Percentiles rank a stretch among this genome's conserved stretches.
Evolutionary conservation across 2,113 vertebrate genomes (phyloP).

Genomic region (Martes martes): DNA sequence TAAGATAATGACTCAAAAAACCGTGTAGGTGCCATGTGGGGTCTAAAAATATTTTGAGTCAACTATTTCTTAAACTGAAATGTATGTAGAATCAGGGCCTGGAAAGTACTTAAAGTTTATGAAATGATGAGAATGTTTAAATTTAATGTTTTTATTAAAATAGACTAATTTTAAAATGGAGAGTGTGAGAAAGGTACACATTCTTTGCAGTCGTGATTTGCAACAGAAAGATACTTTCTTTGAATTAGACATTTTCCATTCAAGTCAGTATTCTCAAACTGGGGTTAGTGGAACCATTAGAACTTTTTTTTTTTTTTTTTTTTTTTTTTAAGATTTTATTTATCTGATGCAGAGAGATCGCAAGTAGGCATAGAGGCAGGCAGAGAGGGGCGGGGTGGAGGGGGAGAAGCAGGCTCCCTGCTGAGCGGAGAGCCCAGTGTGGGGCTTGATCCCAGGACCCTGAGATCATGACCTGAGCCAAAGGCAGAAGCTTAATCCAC

Average conservation of each 20-base stretch:
- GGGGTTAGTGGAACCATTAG: background rate
- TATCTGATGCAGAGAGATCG: too few species aligned
- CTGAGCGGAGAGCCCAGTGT: too few species aligned
- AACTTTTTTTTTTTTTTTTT: background rate
- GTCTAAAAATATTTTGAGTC: background rate
- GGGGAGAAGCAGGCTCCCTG: too few species aligned
- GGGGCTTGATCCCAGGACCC: too few species aligned
- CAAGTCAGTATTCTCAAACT: background rate
- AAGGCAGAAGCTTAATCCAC: too few species aligned
- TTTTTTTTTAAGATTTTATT: too few species aligned
- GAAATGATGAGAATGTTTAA: background rate
- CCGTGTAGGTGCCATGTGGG: background rate
- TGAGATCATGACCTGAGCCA: too few species aligned
- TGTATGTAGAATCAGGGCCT: background rate
- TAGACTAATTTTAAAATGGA: background rate
- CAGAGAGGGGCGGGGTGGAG: too few species aligned
- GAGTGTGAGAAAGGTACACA: background rate
- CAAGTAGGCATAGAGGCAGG: too few species aligned
- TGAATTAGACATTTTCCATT: background rate
- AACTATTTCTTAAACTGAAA: background rate
- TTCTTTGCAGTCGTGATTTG: background rate
- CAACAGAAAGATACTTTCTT: background rate
- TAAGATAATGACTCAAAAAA: background rate
- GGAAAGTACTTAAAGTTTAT: background rate
- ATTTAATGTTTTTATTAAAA: background rate